Evolutionary conservation across 1,140 invertebrate species (phyloP).

Genomic region (Drosophila pectinifera): DNA sequence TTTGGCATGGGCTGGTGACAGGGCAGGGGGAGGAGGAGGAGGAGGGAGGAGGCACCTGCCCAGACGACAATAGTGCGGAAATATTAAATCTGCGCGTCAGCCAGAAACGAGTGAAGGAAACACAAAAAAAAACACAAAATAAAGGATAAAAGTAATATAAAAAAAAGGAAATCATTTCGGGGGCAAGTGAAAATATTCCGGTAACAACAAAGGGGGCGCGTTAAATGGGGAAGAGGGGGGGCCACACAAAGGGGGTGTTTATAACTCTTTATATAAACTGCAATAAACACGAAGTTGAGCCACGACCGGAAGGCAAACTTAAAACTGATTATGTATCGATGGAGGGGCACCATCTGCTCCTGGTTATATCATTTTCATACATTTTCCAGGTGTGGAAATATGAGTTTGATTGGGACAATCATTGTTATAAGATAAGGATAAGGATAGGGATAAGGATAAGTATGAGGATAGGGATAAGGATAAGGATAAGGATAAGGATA

Average conservation of each 20-base stretch:
- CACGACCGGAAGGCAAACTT: slow-evolving; percentile 26
- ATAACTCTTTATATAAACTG: slow-evolving; percentile 38
- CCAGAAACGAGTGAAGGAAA: slow-evolving; percentile 12
- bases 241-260: too few relatives aligned
- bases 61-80: slow-evolving; percentile 55
- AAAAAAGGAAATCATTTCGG: slow-evolving; percentile 17
- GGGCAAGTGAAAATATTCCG: slow-evolving; percentile 24
- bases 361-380: slow-evolving; percentile 8
- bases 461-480: too few relatives aligned
- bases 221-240: neutral
- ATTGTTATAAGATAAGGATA: too few relatives aligned
- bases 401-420: slow-evolving; percentile 30
- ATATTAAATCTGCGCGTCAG: slow-evolving; percentile 62
- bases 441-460: too few relatives aligned
- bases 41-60: slow-evolving; percentile 2
- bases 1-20: too few relatives aligned
- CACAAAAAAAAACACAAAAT: too few relatives aligned
- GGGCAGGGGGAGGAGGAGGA: neutral
- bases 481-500: too few relatives aligned
- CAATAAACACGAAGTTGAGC: slow-evolving; percentile 36
- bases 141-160: slow-evolving; percentile 10
- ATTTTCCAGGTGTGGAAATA: slow-evolving; percentile 27
- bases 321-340: slow-evolving; percentile 37
- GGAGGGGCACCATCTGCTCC: slow-evolving; percentile 14
- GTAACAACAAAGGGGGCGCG: slow-evolving; percentile 22